Conservation (phyloP, 2,113 vertebrate genomes). For the Turnix velox region DNA sequence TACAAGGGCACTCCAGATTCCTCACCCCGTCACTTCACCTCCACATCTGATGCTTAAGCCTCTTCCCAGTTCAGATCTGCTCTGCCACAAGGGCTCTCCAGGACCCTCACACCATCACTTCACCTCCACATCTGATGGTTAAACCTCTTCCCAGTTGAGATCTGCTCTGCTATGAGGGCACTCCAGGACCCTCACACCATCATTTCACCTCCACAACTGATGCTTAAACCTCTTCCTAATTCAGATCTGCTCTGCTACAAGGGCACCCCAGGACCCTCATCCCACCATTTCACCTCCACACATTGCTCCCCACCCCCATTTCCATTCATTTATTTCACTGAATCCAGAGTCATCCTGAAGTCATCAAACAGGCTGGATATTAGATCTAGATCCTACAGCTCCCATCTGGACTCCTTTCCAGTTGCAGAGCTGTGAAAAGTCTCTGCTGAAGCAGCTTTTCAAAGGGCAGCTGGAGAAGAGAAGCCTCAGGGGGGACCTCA, state of each 20-base stretch:
- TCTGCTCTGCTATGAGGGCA: not conserved
- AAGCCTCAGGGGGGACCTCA: no score
- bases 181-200: not conserved
- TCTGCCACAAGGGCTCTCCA: not conserved
- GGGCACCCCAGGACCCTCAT: not conserved
- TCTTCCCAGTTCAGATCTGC: not conserved
- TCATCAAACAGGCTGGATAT: not conserved
- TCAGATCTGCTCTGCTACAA: not conserved
- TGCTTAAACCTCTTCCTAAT: not conserved
- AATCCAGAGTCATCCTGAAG: not conserved
- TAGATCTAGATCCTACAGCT: not conserved
- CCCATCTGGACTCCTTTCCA: not conserved
- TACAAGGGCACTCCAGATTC: not conserved
- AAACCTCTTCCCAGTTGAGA: not conserved
- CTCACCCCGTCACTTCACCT: not conserved
- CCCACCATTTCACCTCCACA: not conserved
- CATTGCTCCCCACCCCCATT: fast-evolving
- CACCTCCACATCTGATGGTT: not conserved
- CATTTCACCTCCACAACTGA: not conserved
- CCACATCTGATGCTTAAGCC: not conserved
- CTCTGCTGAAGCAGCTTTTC: not conserved
- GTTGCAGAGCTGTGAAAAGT: not conserved
- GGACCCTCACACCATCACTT: not conserved
- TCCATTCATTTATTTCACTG: not conserved
- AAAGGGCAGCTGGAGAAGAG: not conserved